Base-by-base conservation (phyloP, 2,797 vertebrate species). In the Scolopax rusticola region DNA sequence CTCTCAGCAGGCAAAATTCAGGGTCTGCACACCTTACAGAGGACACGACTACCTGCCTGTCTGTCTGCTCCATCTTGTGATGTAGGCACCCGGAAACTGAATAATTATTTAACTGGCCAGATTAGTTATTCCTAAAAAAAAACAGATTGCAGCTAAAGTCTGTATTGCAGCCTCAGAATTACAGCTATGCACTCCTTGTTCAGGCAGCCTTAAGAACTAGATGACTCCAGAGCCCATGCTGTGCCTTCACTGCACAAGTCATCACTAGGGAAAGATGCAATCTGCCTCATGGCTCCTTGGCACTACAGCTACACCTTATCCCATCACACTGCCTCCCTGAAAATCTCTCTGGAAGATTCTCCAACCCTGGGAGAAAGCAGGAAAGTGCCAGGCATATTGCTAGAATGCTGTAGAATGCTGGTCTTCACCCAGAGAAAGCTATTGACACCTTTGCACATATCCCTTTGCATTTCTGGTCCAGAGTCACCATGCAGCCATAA, bases 21-120 rank as follows among this genome's bases (percentile, higher is more conserved):
- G 41, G 11, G 13, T 69, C 18, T 61, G 40, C 1, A 2, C 30
- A 47, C 27, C 45, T 64, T 65, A 20, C 24, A 25, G 36, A 3
- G 18, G 48, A 6, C 43, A 8, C 0, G 2, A 53, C 23, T 40
- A 59, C 50, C n/a, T 51, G 64, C 17, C 59, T 11, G 6, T 13
- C 16, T 32, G 32, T 0, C 60, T 53, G 24, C 48, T 60, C 38
- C n/a, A 27, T 15, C 33, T 40, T 36, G 57, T 3, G 0, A 3
- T 2, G 6, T 8, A 67, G 38, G 15, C 45, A 77, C 28, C 7
- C 0, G 0, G 21, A 56, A 17, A 10, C 4, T 10, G 20, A 8
- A 25, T 25, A 77, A 19, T 14, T 32, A 17, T 24, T 53, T n/a
- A 79, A 7, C n/a, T 7, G 11, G 9, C 24, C 48, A 65, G 30